A percentile compares a stretch with the other conserved stretches of the same genome.
Evolutionary conservation across 2,888 invertebrate species (phyloP).

Genomic region (Lucinisca nassula): DNA sequence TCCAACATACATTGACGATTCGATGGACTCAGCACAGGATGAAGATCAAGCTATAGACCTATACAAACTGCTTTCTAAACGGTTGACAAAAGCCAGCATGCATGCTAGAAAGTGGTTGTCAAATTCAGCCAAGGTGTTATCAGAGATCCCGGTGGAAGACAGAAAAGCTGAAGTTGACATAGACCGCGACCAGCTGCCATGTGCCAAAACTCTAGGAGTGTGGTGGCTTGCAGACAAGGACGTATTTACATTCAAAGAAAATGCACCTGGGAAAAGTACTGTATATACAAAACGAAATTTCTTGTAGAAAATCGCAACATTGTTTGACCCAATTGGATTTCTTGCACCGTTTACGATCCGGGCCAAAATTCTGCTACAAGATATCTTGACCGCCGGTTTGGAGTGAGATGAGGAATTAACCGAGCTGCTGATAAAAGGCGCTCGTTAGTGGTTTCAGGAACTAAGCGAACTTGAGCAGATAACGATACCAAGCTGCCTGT

Average conservation of each 20-base stretch:
- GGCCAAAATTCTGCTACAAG: slow-evolving; percentile 77
- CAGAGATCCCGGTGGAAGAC: not conserved
- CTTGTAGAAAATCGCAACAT: slow-evolving; percentile 70
- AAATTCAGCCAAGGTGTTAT: slow-evolving; percentile 16
- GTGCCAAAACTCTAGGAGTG: slow-evolving; percentile 19
- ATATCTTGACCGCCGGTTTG: slow-evolving; percentile 72
- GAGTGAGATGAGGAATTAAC: slow-evolving; percentile 78
- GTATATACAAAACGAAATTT: slow-evolving; percentile 73
- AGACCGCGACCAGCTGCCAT: not conserved
- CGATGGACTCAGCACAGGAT: slow-evolving; percentile 20
- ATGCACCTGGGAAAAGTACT: not conserved
- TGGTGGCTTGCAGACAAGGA: slow-evolving; percentile 18
- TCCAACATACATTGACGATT: slow-evolving; percentile 45
- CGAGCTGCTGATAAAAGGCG: slow-evolving; percentile 2
- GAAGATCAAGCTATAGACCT: slow-evolving; percentile 17
- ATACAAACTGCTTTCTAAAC: slow-evolving; percentile 3
- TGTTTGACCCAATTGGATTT: slow-evolving; percentile 83
- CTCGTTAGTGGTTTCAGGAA: slow-evolving; percentile 55
- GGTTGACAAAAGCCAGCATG: slow-evolving; percentile 12
- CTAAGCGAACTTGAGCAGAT: slow-evolving; percentile 34
- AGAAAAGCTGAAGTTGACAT: slow-evolving; percentile 5
- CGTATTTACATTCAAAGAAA: not conserved
- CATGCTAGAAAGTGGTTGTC: not conserved
- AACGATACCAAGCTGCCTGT: slow-evolving; percentile 49
- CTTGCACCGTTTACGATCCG: slow-evolving; percentile 70